phyloP scores from a whole-genome alignment of 2,888 invertebrate species.

The Hydrotaea cyrtoneurina region DNA sequence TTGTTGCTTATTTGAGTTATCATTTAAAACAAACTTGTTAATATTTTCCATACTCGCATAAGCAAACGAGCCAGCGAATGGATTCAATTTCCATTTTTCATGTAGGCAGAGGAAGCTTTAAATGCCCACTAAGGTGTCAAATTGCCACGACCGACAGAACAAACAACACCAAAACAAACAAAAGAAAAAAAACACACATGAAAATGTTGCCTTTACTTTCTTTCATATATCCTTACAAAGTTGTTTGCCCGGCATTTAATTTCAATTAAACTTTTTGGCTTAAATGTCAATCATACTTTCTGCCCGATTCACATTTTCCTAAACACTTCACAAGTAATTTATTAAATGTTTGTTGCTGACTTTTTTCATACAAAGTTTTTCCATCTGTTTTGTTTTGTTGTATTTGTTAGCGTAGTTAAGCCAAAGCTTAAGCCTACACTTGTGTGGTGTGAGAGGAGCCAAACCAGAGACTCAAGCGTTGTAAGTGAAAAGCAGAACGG shows the following conservation, averaged over 20 bases:
- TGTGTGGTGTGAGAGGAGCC: not conserved
- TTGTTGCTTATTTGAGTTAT: slow-evolving; percentile 56
- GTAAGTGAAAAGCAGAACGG: slow-evolving; percentile 39
- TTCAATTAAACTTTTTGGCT: slow-evolving; percentile 7
- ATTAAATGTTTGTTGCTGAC: not conserved
- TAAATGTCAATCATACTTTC: slow-evolving; percentile 20
- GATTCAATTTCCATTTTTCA: slow-evolving; percentile 53
- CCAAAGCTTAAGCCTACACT: slow-evolving; percentile 18
- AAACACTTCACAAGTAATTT: not conserved
- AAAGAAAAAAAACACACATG: not conserved
- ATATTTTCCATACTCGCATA: slow-evolving; percentile 33
- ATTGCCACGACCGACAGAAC: slow-evolving; percentile 71
- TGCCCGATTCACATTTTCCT: not conserved
- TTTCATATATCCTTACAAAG: not conserved
- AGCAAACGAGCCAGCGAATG: no score
- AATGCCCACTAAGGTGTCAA: slow-evolving; percentile 80
- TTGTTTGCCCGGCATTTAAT: not conserved
- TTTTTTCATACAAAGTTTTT: not conserved
- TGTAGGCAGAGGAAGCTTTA: slow-evolving; percentile 80
- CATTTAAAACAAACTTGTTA: slow-evolving; percentile 54
- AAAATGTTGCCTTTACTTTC: not conserved
- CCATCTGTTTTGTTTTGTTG: not conserved
- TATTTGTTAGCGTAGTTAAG: not conserved
- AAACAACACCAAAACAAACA: slow-evolving; percentile 28
- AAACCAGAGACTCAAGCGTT: no score